These are phyloP conservation scores for Chaitophorus viminalis DNA, from an alignment of 2,888 invertebrate species.

Conservation along the genomic window DNA sequence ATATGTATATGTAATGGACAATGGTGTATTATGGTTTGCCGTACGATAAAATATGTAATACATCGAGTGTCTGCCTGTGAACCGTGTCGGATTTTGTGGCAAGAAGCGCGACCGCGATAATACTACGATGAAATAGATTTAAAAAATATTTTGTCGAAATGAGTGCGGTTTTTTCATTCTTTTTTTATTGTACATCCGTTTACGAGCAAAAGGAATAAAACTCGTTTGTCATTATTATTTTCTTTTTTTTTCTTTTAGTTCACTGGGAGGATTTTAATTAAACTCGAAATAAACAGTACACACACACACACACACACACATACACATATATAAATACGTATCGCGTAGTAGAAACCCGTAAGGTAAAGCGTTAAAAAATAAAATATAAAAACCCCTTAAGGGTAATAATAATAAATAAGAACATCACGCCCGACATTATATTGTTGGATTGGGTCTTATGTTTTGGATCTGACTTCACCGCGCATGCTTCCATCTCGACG, in stretches of 20 bases:
- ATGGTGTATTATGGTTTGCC: background rate
- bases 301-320: no score
- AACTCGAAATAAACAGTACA: background rate
- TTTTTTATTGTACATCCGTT: background rate
- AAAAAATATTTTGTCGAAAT: background rate
- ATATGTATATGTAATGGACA: background rate
- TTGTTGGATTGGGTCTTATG: background rate
- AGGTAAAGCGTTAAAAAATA: background rate
- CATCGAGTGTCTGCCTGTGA: background rate
- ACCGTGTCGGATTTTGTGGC: background rate
- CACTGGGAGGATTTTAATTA: background rate
- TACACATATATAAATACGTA: background rate
- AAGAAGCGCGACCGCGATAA: background rate
- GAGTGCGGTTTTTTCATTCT: background rate
- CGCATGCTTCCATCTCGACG: no score
- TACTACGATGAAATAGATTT: background rate
- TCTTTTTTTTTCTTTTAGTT: background rate
- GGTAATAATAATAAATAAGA: background rate
- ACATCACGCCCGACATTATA: background rate
- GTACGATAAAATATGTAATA: background rate
- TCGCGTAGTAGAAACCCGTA: background rate
- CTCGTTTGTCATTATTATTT: background rate
- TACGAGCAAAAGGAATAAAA: background rate
- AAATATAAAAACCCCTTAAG: background rate
- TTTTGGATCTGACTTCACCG: no score